phyloP scores from a whole-genome alignment of 2,888 invertebrate genomes.

The Dynastes hyllus region DNA sequence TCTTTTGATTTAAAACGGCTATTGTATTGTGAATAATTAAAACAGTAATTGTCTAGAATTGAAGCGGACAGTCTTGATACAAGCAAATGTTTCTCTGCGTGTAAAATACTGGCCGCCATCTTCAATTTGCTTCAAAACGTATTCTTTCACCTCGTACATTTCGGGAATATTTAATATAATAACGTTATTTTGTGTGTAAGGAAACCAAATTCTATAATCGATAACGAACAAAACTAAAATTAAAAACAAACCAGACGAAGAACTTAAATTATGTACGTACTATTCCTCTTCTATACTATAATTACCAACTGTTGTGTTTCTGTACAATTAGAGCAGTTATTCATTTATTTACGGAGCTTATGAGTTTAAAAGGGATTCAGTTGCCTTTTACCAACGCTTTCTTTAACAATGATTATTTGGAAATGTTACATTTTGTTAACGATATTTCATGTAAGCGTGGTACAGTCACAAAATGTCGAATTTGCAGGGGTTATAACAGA shows the following conservation, averaged over 20 bases:
- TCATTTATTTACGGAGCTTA: background rate
- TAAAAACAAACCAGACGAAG: background rate
- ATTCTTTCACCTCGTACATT: no score
- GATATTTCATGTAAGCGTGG: background rate
- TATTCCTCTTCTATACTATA: background rate
- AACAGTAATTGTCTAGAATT: no score
- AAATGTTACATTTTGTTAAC: background rate
- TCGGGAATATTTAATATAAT: no score
- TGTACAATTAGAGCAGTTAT: background rate
- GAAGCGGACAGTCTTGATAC: no score
- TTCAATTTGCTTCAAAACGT: no score
- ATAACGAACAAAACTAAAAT: no score
- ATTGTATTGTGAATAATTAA: no score
- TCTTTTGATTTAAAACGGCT: no score
- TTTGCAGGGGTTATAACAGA: constrained; percentile 51
- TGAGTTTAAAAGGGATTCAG: background rate
- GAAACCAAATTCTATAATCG: no score
- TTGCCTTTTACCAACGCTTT: background rate
- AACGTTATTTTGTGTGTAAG: no score
- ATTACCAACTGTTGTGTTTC: background rate
- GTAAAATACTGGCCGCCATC: no score
- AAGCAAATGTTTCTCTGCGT: no score
- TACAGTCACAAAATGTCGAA: background rate
- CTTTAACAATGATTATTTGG: background rate
- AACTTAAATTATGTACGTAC: background rate